These are phyloP conservation scores for Bryconaethiops microstoma DNA, from an alignment of 2,797 vertebrate species.

Conservation along the genomic window DNA sequence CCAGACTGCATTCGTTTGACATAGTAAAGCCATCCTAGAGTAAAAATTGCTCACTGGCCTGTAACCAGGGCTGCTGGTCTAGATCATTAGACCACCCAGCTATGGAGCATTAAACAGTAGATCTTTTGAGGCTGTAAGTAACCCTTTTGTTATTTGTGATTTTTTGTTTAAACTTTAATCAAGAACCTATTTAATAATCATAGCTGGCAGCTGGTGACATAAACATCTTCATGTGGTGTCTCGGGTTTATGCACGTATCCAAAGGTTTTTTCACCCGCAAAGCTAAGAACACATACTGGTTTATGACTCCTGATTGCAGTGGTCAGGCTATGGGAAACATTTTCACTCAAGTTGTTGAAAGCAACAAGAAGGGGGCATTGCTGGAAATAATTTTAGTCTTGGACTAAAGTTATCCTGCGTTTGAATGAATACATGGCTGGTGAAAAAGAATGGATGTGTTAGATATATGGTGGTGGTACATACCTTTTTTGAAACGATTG, in stretches of 20 bases:
- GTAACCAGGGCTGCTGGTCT: not conserved
- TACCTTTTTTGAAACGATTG: conserved; percentile 27
- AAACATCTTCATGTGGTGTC: not conserved
- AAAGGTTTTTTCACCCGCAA: not conserved
- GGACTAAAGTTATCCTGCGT: not conserved
- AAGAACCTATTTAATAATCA: conserved; percentile 1
- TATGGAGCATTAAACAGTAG: not conserved
- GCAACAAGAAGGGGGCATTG: not conserved
- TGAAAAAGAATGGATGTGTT: conserved; percentile 3
- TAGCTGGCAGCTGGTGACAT: not conserved
- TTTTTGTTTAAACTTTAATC: conserved; percentile 17
- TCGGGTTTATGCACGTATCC: not conserved
- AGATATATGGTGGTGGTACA: not conserved
- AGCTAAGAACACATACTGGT: not conserved
- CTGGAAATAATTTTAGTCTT: not conserved
- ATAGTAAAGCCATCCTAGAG: not conserved
- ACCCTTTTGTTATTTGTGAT: not conserved
- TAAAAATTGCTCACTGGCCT: too few relatives aligned
- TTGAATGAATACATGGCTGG: not conserved
- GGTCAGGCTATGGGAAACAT: not conserved
- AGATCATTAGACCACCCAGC: not conserved
- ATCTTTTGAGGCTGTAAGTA: not conserved
- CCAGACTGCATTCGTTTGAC: not conserved
- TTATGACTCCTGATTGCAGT: conserved; percentile 11
- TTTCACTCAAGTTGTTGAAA: conserved; percentile 14